A percentile compares a stretch with the other conserved stretches of the same genome.
phyloP scores from a whole-genome alignment of 2,113 vertebrate species.

The Peromyscus leucopus region DNA sequence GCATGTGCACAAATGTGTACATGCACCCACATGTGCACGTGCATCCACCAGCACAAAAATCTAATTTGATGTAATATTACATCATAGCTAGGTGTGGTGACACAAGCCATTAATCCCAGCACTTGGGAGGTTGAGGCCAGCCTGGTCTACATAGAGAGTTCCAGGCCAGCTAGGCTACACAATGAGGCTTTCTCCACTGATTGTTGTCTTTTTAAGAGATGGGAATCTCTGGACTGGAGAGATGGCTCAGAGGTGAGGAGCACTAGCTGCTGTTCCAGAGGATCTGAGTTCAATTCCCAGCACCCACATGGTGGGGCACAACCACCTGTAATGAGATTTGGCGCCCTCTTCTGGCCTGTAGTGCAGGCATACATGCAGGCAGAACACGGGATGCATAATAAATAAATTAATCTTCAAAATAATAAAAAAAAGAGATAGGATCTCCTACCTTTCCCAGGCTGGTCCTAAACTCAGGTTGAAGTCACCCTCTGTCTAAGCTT shows the following conservation, averaged over 20 bases:
- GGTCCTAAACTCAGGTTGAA: neutral
- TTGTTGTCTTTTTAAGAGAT: too few relatives aligned
- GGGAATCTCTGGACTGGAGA: too few relatives aligned
- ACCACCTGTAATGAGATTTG: too few relatives aligned
- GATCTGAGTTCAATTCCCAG: too few relatives aligned
- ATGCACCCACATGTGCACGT: neutral
- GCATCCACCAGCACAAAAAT: neutral
- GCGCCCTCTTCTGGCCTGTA: too few relatives aligned
- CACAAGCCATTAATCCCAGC: neutral
- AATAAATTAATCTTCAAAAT: too few relatives aligned
- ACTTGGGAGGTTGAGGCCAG: neutral
- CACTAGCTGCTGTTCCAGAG: too few relatives aligned
- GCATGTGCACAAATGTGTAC: neutral
- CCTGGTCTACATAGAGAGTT: neutral
- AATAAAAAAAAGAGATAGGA: too few relatives aligned
- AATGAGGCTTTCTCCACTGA: neutral
- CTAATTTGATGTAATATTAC: conserved; percentile 38
- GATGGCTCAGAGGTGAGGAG: too few relatives aligned
- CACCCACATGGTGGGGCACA: too few relatives aligned
- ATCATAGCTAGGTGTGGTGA: neutral
- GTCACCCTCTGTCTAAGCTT: neutral
- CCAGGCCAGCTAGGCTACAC: neutral
- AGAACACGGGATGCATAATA: too few relatives aligned
- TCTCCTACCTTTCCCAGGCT: neutral
- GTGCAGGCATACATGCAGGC: too few relatives aligned